Evolutionary conservation across 2,797 vertebrate genomes (phyloP).

Genomic region (Mico argentatus): DNA sequence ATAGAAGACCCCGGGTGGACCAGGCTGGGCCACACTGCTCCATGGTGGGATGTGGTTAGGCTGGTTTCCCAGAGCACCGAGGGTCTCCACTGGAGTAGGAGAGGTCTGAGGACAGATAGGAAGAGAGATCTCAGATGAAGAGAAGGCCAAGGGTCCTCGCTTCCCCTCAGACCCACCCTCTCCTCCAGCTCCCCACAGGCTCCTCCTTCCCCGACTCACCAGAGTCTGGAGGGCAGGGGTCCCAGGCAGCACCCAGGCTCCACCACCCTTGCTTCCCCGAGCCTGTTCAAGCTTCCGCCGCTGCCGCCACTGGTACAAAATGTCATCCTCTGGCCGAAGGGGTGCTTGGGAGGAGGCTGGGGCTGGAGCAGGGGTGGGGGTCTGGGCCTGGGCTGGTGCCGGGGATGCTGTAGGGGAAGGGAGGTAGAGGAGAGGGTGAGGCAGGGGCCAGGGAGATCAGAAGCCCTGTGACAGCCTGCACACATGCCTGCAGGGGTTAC

Average conservation of each 20-base stretch:
- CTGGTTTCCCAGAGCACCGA: constrained; percentile 20
- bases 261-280: constrained; percentile 35
- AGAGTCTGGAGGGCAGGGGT: background rate
- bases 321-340: constrained; percentile 89
- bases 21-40: background rate
- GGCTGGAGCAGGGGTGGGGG: background rate
- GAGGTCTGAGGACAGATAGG: background rate
- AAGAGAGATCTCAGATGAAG: background rate
- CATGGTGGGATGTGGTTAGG: background rate
- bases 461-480: background rate
- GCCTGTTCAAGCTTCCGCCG: constrained; percentile 92
- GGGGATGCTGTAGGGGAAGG: background rate
- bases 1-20: background rate
- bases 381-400: background rate
- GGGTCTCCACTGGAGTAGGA: background rate
- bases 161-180: background rate
- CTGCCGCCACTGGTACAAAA: constrained; percentile 94
- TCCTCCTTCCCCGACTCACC: constrained; percentile 36
- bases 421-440: background rate
- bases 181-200: background rate
- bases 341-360: constrained; percentile 36
- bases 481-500: background rate
- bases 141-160: background rate
- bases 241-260: constrained; percentile 44
- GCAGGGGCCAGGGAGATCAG: background rate